Evolutionary conservation across 2,113 vertebrate species (phyloP).

Genomic region (Pimephales promelas): DNA sequence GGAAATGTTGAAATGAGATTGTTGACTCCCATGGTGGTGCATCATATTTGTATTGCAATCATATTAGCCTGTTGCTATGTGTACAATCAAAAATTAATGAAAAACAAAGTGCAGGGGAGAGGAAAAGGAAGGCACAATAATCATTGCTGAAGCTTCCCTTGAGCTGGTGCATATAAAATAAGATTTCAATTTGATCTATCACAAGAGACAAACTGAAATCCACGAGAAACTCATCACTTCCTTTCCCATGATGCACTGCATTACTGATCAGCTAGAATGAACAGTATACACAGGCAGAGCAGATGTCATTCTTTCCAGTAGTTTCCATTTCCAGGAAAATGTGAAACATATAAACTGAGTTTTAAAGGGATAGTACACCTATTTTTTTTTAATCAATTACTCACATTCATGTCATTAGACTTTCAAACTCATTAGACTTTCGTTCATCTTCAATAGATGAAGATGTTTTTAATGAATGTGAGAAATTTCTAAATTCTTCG

Average conservation of each 20-base stretch:
- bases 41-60: conserved; percentile 25
- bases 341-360: too few species aligned
- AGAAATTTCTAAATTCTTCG: too few species aligned
- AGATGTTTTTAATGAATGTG: too few species aligned
- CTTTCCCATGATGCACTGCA: neutral
- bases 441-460: too few species aligned
- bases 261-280: conserved; percentile 7
- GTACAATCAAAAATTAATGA: conserved; percentile 46
- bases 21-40: conserved; percentile 9
- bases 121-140: conserved; percentile 24
- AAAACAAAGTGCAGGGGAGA: neutral
- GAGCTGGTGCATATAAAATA: conserved; percentile 10
- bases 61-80: conserved; percentile 32
- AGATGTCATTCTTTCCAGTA: neutral
- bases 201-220: conserved; percentile 3
- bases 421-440: too few species aligned
- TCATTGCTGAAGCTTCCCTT: conserved; percentile 24
- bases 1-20: conserved; percentile 4
- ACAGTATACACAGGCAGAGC: neutral
- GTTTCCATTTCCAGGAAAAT: neutral
- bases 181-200: conserved; percentile 29
- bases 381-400: too few species aligned
- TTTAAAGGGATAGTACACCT: neutral
- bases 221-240: neutral
- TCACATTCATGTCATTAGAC: too few species aligned